These are phyloP conservation scores for Donacobius atricapilla DNA, from an alignment of 2,113 vertebrate species.

Conservation along the genomic window DNA sequence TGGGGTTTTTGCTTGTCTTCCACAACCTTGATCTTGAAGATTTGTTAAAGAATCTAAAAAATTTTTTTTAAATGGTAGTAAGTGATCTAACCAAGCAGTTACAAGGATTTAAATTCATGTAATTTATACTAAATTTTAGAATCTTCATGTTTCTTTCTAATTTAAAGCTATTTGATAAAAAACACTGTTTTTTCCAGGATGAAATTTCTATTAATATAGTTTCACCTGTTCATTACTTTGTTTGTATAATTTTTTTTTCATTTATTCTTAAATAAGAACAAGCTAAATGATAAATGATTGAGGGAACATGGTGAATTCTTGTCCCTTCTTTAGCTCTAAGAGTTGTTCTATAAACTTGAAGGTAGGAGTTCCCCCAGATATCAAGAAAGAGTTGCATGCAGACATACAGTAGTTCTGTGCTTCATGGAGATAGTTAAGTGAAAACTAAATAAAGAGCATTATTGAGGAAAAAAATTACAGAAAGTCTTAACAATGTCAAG, in stretches of 20 bases:
- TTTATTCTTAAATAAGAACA: background rate
- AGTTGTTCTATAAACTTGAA: background rate
- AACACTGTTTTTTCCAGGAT: rapidly evolving
- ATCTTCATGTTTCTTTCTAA: background rate
- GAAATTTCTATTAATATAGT: background rate
- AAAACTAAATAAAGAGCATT: background rate
- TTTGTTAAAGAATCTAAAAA: background rate
- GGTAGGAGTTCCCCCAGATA: background rate
- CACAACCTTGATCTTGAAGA: background rate
- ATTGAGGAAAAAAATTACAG: background rate
- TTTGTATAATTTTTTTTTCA: background rate
- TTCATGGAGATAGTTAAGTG: background rate
- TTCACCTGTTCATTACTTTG: background rate
- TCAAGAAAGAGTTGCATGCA: background rate
- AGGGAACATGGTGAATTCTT: background rate
- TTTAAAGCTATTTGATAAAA: background rate
- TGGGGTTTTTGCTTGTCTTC: background rate
- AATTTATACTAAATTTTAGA: background rate
- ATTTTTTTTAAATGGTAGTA: background rate
- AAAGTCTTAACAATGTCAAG: background rate
- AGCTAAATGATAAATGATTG: background rate
- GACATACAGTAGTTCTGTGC: background rate
- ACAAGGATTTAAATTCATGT: background rate
- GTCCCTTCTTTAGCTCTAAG: background rate
- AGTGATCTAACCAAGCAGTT: background rate